Evolutionary conservation across 30 jellyfish, hydroid and myxozoan genomes (phyloP).

Genomic region (Mastigias papua): DNA sequence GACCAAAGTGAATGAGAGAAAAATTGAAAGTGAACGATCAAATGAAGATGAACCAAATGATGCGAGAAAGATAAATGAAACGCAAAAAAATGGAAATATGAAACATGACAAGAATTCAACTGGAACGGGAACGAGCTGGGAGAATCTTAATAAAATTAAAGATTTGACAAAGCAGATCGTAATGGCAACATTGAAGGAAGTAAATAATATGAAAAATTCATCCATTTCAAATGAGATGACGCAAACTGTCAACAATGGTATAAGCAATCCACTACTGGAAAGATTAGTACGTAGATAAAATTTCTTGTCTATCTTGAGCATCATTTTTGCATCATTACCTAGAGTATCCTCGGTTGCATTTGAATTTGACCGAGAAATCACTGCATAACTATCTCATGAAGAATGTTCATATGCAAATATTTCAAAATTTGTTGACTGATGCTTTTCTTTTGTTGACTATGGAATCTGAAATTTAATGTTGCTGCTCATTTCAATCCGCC

Average conservation of each 20-base stretch:
- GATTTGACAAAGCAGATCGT: conserved; percentile 45
- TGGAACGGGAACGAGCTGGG: background rate
- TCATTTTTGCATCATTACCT: no score
- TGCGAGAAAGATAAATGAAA: background rate
- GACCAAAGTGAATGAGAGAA: background rate
- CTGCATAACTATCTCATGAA: no score
- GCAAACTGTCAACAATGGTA: background rate
- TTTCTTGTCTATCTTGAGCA: no score
- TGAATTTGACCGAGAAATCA: no score
- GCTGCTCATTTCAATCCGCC: no score
- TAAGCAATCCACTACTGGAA: conserved; percentile 14
- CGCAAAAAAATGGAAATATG: background rate
- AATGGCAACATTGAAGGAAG: conserved; percentile 30
- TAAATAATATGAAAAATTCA: background rate
- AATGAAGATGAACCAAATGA: background rate
- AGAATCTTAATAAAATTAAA: conserved; percentile 5
- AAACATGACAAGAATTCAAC: background rate
- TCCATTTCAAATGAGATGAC: background rate
- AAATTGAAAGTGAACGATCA: background rate
- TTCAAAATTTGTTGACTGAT: no score
- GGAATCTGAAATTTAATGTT: no score
- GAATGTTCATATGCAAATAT: no score
- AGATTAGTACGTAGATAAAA: conserved; percentile 30
- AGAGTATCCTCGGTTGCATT: no score
- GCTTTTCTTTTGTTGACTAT: no score